These are phyloP conservation scores for Scaptodrosophila lebanonensis DNA, from an alignment of 1,140 invertebrate genomes.

Conservation along the genomic window DNA sequence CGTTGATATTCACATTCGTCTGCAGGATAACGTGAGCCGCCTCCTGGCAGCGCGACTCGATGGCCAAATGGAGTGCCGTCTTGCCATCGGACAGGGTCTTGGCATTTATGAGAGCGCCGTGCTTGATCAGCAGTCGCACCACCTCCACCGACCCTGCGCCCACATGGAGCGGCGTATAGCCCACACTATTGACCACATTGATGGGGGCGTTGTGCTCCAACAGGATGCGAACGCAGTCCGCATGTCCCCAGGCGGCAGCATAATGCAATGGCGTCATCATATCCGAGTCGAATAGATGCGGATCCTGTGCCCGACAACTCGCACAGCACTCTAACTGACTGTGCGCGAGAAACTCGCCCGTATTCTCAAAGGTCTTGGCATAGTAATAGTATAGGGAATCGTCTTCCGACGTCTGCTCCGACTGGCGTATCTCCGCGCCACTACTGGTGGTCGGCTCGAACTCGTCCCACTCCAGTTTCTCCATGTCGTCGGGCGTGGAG, in stretches of 20 bases:
- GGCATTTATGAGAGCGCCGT: conserved; percentile 64
- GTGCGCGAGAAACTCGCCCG: conserved; percentile 76
- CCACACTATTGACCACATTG: conserved; percentile 89
- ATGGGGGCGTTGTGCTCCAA: conserved; percentile 92
- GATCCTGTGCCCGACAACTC: conserved; percentile 70
- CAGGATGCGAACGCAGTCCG: conserved; percentile 81
- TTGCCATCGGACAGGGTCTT: conserved; percentile 67
- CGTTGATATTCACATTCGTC: conserved; percentile 80
- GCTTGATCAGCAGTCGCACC: conserved; percentile 48
- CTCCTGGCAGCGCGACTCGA: conserved; percentile 75
- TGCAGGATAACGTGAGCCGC: conserved; percentile 80
- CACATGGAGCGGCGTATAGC: conserved; percentile 94
- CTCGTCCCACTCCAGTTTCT: conserved; percentile 80
- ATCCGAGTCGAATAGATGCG: conserved; percentile 79
- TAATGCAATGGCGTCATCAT: conserved; percentile 81
- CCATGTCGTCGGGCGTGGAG: conserved; percentile 81
- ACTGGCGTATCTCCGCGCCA: conserved; percentile 27
- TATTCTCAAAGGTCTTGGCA: conserved; percentile 79
- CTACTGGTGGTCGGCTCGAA: conserved; percentile 75
- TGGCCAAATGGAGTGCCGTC: conserved; percentile 63
- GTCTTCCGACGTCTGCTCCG: conserved; percentile 18
- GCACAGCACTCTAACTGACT: conserved; percentile 26
- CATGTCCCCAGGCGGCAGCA: conserved; percentile 79
- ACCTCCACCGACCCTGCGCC: conserved; percentile 83
- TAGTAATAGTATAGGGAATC: conserved; percentile 78